Conservation (phyloP, 23 tunicate genomes). For the Styela plicata region DNA sequence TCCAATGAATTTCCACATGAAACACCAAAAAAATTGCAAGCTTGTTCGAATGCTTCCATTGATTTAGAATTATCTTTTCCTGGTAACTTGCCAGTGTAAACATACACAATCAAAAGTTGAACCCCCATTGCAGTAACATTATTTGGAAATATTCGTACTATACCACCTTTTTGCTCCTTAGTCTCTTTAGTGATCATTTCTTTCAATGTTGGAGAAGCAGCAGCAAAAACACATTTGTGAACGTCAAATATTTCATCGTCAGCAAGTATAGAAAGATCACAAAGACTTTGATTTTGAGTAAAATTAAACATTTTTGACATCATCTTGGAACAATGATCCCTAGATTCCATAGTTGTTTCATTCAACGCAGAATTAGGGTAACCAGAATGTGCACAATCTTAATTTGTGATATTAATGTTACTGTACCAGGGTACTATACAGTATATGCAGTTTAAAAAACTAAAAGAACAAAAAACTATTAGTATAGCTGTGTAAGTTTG, state of each 20-base stretch:
- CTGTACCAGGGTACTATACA: no score
- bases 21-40: background rate
- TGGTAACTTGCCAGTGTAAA: slow-evolving; percentile 6
- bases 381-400: no score
- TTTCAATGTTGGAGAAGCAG: slow-evolving; percentile 64
- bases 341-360: no score
- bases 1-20: background rate
- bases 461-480: no score
- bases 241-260: slow-evolving; percentile 47
- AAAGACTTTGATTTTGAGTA: slow-evolving; percentile 31
- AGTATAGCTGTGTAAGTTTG: no score
- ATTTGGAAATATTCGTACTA: background rate
- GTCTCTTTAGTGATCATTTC: slow-evolving; percentile 8
- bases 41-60: background rate
- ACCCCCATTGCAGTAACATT: slow-evolving; percentile 1
- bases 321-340: slow-evolving; percentile 2
- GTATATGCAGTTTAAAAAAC: no score
- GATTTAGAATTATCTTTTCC: background rate
- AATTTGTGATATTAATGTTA: no score
- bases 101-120: background rate
- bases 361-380: no score
- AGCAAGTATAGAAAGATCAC: slow-evolving; percentile 46
- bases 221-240: slow-evolving; percentile 71
- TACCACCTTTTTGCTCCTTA: background rate
- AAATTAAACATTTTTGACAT: slow-evolving; percentile 7